Base-by-base conservation (phyloP, 2,113 vertebrate genomes). In the Psilopsiagon aurifrons region DNA sequence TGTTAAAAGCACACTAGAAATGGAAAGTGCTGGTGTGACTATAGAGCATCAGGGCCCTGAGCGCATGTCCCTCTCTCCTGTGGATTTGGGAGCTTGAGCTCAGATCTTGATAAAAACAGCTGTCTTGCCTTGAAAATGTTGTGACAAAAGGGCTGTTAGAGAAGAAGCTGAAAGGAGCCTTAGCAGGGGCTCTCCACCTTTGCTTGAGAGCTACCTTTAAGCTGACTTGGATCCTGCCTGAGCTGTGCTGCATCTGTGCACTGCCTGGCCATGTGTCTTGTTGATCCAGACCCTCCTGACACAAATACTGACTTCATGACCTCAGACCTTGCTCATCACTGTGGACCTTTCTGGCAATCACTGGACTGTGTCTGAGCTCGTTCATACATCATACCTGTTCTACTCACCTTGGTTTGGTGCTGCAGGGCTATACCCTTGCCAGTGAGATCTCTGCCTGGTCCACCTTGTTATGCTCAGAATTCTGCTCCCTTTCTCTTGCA, bases 21-120 rank as follows among this genome's bases (percentile, higher is more conserved):
- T 1, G 4, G 12, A 20, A 66, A 90, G 9, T 31, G 15, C 20
- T 73, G 10, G 0, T 2, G 3, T 73, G 47, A 5, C 28, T 68
- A 14, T 28, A 68, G 24, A 81, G 23, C 59, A 37, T 35, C 59
- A 78, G 41, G 11, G 10, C 8, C 25, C 11, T 14, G 22, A 68
- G 41, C 4, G 12, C 28, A 13, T 0, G 1, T 37, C 7, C 19
- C 24, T 4, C 10, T 71, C 39, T 89, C 20, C 59, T 0, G 0
- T 2, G 13, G 28, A 5, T 82, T 77, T 82, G 70, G 27, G 23
- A 55, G 39, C 39, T 35, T 60, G 23, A 69, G 57, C 51, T 76
- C 28, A 55, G 24, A 41, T 13, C 11, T 62, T 1, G 2, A 82
- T 39, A 73, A 68, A 31, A 68, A 20, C 35, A 86, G 20, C 35